Percentiles rank a stretch among this genome's conserved stretches.
Conservation (phyloP, 1,140 invertebrate genomes). For the Vanessa tameamea region DNA sequence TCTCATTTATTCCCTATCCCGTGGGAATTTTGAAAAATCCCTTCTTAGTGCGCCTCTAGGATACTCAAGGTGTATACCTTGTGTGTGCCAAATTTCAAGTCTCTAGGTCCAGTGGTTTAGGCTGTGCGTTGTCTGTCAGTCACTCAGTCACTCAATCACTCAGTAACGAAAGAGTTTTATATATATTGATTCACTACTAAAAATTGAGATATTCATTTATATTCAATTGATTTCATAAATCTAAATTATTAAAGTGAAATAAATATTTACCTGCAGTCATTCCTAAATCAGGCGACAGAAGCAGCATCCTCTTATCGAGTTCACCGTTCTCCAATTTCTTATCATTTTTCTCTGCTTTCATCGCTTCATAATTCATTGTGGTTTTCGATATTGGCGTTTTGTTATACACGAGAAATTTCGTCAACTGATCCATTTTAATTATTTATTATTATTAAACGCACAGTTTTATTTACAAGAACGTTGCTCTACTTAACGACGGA, state of each 20-base stretch:
- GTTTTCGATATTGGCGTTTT: conserved; percentile 57
- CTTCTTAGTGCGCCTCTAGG: too few species aligned
- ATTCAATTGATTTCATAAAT: background rate
- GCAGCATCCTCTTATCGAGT: conserved; percentile 57
- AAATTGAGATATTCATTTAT: too few species aligned
- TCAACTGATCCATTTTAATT: conserved; percentile 59
- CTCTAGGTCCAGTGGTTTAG: too few species aligned
- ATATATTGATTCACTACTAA: too few species aligned
- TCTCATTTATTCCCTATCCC: too few species aligned
- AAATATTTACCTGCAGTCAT: conserved; percentile 56
- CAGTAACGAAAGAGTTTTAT: too few species aligned
- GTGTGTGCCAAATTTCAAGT: too few species aligned
- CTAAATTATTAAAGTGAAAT: background rate
- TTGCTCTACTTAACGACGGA: background rate
- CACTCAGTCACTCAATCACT: too few species aligned
- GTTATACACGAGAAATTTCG: conserved; percentile 68
- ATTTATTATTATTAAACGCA: background rate
- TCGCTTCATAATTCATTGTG: conserved; percentile 58
- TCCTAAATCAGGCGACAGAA: conserved; percentile 60
- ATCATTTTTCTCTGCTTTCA: conserved; percentile 51
- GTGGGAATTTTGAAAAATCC: too few species aligned
- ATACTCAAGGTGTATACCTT: too few species aligned
- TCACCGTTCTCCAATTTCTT: conserved; percentile 44
- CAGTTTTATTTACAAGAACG: background rate
- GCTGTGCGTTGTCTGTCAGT: too few species aligned